These are phyloP conservation scores for Cephus sareptanus DNA, from an alignment of 2,888 invertebrate genomes.

Conservation along the genomic window DNA sequence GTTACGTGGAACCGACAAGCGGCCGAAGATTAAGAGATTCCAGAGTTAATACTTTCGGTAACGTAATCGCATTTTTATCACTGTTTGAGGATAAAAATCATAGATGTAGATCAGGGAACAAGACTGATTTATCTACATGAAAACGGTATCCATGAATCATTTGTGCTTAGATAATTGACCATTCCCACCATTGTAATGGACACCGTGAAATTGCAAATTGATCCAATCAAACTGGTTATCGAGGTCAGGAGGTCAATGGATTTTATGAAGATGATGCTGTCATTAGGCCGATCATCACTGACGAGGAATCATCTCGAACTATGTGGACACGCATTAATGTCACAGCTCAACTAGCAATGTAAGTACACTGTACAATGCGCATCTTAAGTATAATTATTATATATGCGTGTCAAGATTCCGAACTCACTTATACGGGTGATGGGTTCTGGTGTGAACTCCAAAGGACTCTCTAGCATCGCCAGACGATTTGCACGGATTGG, in stretches of 20 bases:
- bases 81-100: neutral
- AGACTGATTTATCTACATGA: neutral
- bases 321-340: neutral
- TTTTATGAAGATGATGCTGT: neutral
- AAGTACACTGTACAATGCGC: neutral
- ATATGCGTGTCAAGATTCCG: neutral
- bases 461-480: conserved; percentile 41
- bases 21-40: neutral
- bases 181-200: conserved; percentile 6
- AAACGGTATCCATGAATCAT: neutral
- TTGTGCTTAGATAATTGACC: neutral
- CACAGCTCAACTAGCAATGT: neutral
- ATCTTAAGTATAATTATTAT: neutral
- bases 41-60: neutral
- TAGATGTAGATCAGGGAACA: neutral
- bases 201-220: conserved; percentile 34
- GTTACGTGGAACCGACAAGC: conserved; percentile 11
- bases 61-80: neutral
- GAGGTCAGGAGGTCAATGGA: conserved; percentile 14
- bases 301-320: neutral
- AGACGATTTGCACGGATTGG: conserved; percentile 35
- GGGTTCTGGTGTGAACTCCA: conserved; percentile 41
- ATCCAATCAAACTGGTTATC: conserved; percentile 27
- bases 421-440: conserved; percentile 37
- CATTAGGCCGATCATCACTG: neutral